Conservation (phyloP, 1,140 invertebrate species). For the Condylostylus longicornis region DNA sequence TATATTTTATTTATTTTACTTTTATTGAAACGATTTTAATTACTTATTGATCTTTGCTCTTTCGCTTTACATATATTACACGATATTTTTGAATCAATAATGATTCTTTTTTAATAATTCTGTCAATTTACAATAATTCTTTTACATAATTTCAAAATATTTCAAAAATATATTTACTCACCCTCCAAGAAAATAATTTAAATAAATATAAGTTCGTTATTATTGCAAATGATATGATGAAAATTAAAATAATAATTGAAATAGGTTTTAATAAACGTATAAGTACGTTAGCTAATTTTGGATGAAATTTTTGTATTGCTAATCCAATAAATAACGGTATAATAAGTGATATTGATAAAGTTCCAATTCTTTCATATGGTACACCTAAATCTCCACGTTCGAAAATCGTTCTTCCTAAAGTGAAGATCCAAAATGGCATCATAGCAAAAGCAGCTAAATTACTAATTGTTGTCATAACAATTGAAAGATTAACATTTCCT, state of each 20-base stretch:
- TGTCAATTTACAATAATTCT: too few relatives aligned
- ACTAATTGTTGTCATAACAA: slow-evolving; percentile 81
- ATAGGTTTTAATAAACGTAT: slow-evolving; percentile 70
- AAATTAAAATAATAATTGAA: slow-evolving; percentile 62
- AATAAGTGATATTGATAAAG: slow-evolving; percentile 56
- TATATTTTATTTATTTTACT: too few relatives aligned
- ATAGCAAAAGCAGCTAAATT: slow-evolving; percentile 71
- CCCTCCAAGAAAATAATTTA: slow-evolving; percentile 68
- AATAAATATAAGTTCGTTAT: slow-evolving; percentile 83
- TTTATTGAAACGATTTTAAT: too few relatives aligned
- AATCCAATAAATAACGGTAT: slow-evolving; percentile 68
- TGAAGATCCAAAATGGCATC: slow-evolving; percentile 87
- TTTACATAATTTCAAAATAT: too few relatives aligned
- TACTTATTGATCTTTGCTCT: too few relatives aligned
- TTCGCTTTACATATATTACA: too few relatives aligned
- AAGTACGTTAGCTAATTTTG: slow-evolving; percentile 48
- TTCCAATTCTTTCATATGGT: slow-evolving; percentile 64
- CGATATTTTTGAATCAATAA: too few relatives aligned
- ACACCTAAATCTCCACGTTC: slow-evolving; percentile 49
- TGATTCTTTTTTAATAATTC: too few relatives aligned
- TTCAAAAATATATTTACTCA: too few relatives aligned
- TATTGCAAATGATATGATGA: slow-evolving; percentile 78
- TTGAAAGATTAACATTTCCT: slow-evolving; percentile 73
- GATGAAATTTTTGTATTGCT: slow-evolving; percentile 48
- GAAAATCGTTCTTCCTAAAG: slow-evolving; percentile 64